Evolutionary conservation across 2,888 invertebrate genomes (phyloP).

Genomic region (Antitype chi): DNA sequence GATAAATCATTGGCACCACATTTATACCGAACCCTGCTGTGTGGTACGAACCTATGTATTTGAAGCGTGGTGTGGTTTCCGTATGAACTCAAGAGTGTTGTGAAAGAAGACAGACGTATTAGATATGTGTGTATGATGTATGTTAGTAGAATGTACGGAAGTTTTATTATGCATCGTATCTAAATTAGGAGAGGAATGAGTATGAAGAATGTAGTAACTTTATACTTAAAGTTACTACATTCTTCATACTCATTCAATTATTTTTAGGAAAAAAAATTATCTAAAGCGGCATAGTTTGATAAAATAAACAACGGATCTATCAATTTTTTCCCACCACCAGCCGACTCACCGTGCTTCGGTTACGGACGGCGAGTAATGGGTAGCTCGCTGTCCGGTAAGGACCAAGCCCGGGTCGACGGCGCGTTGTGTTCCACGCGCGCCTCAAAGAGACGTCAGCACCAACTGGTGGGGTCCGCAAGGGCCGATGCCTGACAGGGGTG

Average conservation of each 20-base stretch:
- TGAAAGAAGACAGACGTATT: not conserved
- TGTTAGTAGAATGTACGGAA: not conserved
- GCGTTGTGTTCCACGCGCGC: too few relatives aligned
- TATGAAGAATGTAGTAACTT: not conserved
- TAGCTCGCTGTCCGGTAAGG: too few relatives aligned
- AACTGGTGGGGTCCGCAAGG: too few relatives aligned
- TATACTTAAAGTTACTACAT: too few relatives aligned
- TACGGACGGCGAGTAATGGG: too few relatives aligned
- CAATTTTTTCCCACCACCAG: too few relatives aligned
- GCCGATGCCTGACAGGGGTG: too few relatives aligned
- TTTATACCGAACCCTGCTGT: conserved; percentile 17
- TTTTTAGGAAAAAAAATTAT: too few relatives aligned
- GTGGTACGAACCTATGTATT: not conserved
- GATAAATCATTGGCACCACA: conserved; percentile 46
- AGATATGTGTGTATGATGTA: not conserved
- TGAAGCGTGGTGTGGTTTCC: not conserved
- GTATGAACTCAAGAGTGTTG: not conserved
- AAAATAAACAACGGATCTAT: not conserved
- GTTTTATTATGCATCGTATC: not conserved
- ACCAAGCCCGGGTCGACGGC: too few relatives aligned
- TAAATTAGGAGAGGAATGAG: not conserved
- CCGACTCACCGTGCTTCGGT: not conserved
- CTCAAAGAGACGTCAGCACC: too few relatives aligned
- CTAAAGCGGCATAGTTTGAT: too few relatives aligned
- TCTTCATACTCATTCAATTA: too few relatives aligned